Evolutionary conservation across 1,140 invertebrate species (phyloP).

Genomic region (Pteromalus puparum): DNA sequence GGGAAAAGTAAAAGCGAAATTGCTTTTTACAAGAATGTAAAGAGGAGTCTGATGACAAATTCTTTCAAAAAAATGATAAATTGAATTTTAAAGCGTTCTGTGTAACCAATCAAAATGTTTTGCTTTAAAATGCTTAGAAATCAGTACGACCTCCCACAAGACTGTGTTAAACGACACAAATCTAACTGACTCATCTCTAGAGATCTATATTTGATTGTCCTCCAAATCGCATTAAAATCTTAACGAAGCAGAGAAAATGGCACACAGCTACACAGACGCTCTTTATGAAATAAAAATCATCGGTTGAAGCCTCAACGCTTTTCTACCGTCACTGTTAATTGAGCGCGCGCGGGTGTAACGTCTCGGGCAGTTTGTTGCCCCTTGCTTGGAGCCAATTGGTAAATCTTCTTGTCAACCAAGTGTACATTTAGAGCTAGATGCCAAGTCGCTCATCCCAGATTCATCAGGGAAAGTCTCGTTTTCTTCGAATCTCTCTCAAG

Average conservation of each 20-base stretch:
- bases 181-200: too few species aligned
- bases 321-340: conserved; percentile 16
- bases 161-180: too few species aligned
- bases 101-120: too few species aligned
- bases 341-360: not conserved
- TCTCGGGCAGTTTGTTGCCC: conserved; percentile 29
- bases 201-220: too few species aligned
- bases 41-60: not conserved
- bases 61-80: too few species aligned
- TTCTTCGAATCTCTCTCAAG: not conserved
- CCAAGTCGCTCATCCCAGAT: not conserved
- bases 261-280: not conserved
- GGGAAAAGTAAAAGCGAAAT: not conserved
- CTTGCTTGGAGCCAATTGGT: not conserved
- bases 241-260: too few species aligned
- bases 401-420: not conserved
- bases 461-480: not conserved
- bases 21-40: too few species aligned
- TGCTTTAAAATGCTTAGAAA: too few species aligned
- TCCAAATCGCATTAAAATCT: too few species aligned
- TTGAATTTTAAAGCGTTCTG: too few species aligned
- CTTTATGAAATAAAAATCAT: conserved; percentile 10
- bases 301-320: not conserved
- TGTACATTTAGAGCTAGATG: too few species aligned
- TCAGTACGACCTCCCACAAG: too few species aligned